These are phyloP conservation scores for Melospiza melodia DNA, from an alignment of 2,113 vertebrate genomes.

Conservation along the genomic window DNA sequence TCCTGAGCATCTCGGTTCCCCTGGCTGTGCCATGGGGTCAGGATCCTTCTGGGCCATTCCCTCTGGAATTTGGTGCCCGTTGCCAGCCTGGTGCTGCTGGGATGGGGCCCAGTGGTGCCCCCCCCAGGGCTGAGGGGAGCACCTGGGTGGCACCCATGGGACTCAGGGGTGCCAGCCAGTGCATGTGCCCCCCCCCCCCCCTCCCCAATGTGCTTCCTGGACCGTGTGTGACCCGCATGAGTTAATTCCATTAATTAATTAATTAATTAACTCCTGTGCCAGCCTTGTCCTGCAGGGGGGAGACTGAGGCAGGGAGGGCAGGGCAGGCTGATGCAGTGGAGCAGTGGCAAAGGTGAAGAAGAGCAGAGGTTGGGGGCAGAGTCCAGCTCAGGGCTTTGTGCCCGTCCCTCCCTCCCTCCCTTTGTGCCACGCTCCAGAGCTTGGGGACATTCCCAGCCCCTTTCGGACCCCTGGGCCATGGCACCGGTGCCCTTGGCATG, in stretches of 20 bases:
- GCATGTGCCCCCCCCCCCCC: fast-evolving
- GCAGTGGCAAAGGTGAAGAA: conserved; percentile 20
- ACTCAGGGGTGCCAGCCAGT: fast-evolving
- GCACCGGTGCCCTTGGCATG: not conserved
- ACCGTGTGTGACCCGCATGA: not conserved
- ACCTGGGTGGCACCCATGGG: not conserved
- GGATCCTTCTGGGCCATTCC: not conserved
- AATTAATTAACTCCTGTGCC: not conserved
- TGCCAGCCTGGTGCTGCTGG: no score
- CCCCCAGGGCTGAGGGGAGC: not conserved
- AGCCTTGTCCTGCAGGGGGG: not conserved
- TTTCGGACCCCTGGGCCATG: not conserved
- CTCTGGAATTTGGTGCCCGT: not conserved
- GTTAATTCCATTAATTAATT: not conserved
- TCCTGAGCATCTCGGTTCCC: not conserved
- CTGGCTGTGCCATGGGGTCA: not conserved
- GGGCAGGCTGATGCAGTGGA: not conserved
- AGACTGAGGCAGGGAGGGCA: not conserved
- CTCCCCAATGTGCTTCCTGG: fast-evolving
- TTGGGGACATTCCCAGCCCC: not conserved
- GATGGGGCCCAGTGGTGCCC: no score
- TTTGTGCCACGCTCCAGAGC: not conserved
- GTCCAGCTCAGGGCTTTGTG: not conserved
- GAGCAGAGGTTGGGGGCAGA: conserved; percentile 39
- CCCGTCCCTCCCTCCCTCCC: not conserved